Conservation (phyloP, 2,797 vertebrate species). For the Acanthurus leucopareius region DNA sequence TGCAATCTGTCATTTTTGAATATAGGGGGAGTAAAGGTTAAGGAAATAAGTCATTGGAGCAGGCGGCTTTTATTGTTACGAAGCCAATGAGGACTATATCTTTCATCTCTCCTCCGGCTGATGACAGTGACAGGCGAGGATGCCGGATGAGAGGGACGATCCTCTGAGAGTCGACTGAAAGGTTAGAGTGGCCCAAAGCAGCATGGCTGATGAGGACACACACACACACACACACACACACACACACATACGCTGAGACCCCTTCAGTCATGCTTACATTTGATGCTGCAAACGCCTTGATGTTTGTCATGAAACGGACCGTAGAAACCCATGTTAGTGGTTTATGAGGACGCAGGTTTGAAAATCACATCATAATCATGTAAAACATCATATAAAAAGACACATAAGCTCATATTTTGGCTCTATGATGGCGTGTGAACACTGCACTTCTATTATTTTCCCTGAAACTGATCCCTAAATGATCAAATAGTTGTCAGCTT, state of each 20-base stretch:
- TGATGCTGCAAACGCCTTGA: background rate
- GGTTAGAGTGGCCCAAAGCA: constrained; percentile 74
- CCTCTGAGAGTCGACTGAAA: constrained; percentile 76
- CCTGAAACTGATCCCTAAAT: too few relatives aligned
- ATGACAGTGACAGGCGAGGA: constrained; percentile 68
- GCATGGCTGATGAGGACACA: constrained; percentile 64
- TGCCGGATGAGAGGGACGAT: constrained; percentile 68
- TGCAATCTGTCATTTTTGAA: constrained; percentile 55
- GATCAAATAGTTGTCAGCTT: too few relatives aligned
- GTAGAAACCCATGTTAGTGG: background rate
- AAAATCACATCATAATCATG: too few relatives aligned
- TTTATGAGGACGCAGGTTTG: background rate
- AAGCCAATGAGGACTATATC: constrained; percentile 71
- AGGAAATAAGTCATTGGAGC: constrained; percentile 68
- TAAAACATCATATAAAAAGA: too few relatives aligned
- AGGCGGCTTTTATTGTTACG: constrained; percentile 60
- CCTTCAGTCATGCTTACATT: constrained; percentile 21
- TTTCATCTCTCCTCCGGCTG: constrained; percentile 71
- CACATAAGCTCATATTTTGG: too few relatives aligned
- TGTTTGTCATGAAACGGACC: background rate
- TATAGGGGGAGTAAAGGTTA: constrained; percentile 65
- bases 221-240: constrained; percentile 12
- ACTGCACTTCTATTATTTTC: too few relatives aligned
- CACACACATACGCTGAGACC: background rate
- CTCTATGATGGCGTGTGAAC: too few relatives aligned